Evolutionary conservation across 2,797 vertebrate genomes (phyloP), one percentile per base, ranked within the genome.

Genomic region (Buphagus erythrorhynchus): DNA sequence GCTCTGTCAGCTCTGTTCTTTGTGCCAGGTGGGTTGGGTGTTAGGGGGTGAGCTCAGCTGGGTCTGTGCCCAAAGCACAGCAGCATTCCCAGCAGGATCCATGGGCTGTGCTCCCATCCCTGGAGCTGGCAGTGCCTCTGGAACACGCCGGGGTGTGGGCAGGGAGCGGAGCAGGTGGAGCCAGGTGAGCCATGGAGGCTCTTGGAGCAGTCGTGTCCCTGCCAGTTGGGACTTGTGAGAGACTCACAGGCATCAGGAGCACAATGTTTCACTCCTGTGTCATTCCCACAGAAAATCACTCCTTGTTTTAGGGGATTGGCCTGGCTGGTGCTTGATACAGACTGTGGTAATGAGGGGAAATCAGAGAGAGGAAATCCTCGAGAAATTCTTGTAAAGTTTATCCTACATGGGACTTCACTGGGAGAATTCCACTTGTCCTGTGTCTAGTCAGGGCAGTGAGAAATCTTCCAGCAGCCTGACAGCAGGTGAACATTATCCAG

Each of bases 211-310:
- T 55, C 59, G 1, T n/a, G 91, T 42, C 72, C 54, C 58, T 80
- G 85, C 93, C 79, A 7, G 91, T 78, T 42, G 85, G 58, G 87
- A 40, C 96, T 92, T 92, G 93, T 6, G 33, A 49, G 55, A 33
- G 87, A 7, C 91, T 65, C 16, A n/a, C 31, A 14, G 10, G 7
- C 21, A 10, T 31, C 4, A 1, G n/a, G 38, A 91, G 71, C 58
- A 0, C 83, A 21, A 24, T 62, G 36, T 82, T 67, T 16, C 9
- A 0, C 67, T 80, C 6, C 1, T 8, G 16, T 80, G 82, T 16
- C 24, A 2, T 77, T 77, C 88, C 59, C 65, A n/a, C 11, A 12
- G 61, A 67, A 67, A 49, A 52, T 1, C 6, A 2, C 75, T 36
- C 3, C 28, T 86, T n/a, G 3, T 4, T 93, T 74, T 13, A 42